Percentiles rank a stretch among this genome's conserved stretches.
These are phyloP conservation scores for Masnerella sp. DNA, from an alignment of 2,888 invertebrate species.

Conservation along the genomic window DNA sequence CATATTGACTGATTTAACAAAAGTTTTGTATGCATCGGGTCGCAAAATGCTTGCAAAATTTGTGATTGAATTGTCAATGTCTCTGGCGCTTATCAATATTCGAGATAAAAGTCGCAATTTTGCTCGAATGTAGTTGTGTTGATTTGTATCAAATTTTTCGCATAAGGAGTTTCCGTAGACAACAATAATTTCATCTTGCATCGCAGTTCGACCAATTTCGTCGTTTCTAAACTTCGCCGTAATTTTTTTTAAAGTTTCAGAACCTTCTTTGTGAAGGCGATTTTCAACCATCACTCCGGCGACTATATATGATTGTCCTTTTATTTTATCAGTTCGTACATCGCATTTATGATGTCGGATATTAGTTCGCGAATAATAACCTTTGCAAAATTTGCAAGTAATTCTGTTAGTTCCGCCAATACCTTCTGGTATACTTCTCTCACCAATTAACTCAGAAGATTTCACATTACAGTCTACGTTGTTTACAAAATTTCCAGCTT, in stretches of 20 bases:
- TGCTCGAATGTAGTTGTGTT: too few relatives aligned
- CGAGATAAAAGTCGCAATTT: too few relatives aligned
- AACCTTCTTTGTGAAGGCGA: background rate
- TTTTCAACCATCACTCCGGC: constrained; percentile 18
- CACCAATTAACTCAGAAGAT: too few relatives aligned
- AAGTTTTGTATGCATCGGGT: too few relatives aligned
- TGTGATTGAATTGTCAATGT: too few relatives aligned
- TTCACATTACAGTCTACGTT: too few relatives aligned
- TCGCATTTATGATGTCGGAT: constrained; percentile 26
- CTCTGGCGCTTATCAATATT: too few relatives aligned
- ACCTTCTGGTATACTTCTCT: too few relatives aligned
- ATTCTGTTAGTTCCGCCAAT: too few relatives aligned
- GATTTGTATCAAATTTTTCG: too few relatives aligned
- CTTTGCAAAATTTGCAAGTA: constrained; percentile 10
- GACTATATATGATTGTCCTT: constrained; percentile 6
- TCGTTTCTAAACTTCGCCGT: background rate
- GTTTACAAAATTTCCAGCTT: background rate
- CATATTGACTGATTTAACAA: too few relatives aligned
- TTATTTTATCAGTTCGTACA: background rate
- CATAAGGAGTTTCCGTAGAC: constrained; percentile 2
- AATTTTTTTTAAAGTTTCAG: background rate
- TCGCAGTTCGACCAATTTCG: background rate
- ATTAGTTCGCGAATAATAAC: constrained; percentile 1
- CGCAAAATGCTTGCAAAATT: too few relatives aligned
- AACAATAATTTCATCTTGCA: constrained; percentile 6